Base-by-base conservation (phyloP, 2,113 vertebrate genomes). In the Calidris pygmaea region DNA sequence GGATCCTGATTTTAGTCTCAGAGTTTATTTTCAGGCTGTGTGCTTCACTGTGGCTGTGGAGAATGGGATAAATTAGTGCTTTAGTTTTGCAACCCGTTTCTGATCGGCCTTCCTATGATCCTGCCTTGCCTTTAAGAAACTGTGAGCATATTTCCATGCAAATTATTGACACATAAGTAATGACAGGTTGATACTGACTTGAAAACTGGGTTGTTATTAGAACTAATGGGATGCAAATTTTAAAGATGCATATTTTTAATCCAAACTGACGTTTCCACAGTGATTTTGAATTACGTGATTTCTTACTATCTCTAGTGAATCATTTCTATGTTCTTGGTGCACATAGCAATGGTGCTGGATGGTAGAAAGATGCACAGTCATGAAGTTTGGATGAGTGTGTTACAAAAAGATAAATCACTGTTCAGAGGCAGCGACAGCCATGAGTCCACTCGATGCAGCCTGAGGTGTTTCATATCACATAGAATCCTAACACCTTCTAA, bases 381-480 rank as follows among this genome's bases (percentile, higher is more conserved):
- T 3, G 22, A 52, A 27, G 22, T 53, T 32, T 58, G 29, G 59
- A 20, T 73, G 22, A 14, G 3, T 32, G 6, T 56, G 24, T 70
- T 47, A 41, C 21, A 53, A 67, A 56, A 75, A 4, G 12, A 68
- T 34, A 60, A 47, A 27, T 30, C 48, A 12, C 26, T 41, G 14
- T 52, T 72, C 35, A 29, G 73, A 77, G 45, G 5, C 23, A 0
- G 0, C 47, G 48, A 12, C 10, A n/a, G 43, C 19, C 10, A 14
- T 0, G 3, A 85, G 7, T 74, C 11, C 52, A 26, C 17, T 66
- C 3, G 20, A 12, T 22, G 20, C 1, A 5, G 48, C 37, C 58
- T 47, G 19, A 56, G 27, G 34, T 47, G 34, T 47, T 63, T 63
- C 5, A 5, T 43, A 1, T n/a, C 1, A 0, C 27, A 8, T 50